A percentile compares a stretch with the other conserved stretches of the same genome.
phyloP scores from a whole-genome alignment of 92 coral and sea anemone species.

The Phymanthus crucifer region DNA sequence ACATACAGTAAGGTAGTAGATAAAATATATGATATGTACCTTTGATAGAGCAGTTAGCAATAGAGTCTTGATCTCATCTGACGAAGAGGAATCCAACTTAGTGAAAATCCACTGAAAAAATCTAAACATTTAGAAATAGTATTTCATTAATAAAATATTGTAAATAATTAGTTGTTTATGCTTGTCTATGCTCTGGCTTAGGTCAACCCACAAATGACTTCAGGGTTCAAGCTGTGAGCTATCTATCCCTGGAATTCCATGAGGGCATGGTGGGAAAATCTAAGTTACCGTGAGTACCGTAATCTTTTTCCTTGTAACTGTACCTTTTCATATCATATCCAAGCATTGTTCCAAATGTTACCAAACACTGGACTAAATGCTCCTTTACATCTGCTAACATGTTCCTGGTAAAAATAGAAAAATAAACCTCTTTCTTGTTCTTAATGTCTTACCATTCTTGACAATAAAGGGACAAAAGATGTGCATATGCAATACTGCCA shows the following conservation, averaged over 20 bases:
- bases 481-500: too few species aligned
- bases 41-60: constrained; percentile 76
- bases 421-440: not conserved
- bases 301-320: not conserved
- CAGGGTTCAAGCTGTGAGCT: too few species aligned
- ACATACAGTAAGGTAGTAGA: too few species aligned
- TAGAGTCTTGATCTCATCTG: constrained; percentile 84
- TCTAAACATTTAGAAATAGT: constrained; percentile 35
- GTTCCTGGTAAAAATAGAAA: constrained; percentile 44
- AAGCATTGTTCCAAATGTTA: constrained; percentile 74
- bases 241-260: not conserved
- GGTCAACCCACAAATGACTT: too few species aligned
- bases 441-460: too few species aligned
- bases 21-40: too few species aligned
- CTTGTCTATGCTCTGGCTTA: too few species aligned
- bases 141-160: not conserved
- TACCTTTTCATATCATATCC: constrained; percentile 93
- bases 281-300: not conserved
- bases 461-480: too few species aligned
- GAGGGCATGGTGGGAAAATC: too few species aligned
- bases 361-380: constrained; percentile 77
- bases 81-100: constrained; percentile 81
- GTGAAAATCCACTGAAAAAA: constrained; percentile 85
- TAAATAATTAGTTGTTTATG: not conserved
- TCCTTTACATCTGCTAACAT: constrained; percentile 76